Percentiles rank a stretch among this genome's conserved stretches.
These are phyloP conservation scores for Fabriciana adippe DNA, from an alignment of 2,888 invertebrate species.

Conservation along the genomic window DNA sequence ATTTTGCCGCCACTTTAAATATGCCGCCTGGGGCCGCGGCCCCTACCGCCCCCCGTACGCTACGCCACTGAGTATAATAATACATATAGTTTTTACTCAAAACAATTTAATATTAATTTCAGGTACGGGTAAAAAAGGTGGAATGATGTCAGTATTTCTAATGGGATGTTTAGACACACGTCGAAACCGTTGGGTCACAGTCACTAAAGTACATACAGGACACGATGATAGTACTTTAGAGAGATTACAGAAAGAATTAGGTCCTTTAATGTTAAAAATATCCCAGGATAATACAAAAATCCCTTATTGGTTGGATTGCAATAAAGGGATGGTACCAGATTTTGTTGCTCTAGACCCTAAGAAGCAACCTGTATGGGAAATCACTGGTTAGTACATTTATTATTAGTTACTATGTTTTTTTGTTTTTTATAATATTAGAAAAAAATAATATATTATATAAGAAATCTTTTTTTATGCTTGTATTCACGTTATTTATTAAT, in stretches of 20 bases:
- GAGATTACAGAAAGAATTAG: conserved; percentile 84
- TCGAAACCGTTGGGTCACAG: conserved; percentile 89
- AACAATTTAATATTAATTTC: conserved; percentile 27
- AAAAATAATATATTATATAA: background rate
- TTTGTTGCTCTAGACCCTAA: conserved; percentile 93
- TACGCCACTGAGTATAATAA: background rate
- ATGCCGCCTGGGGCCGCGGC: too few relatives aligned
- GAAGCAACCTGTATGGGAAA: conserved; percentile 96
- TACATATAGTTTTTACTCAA: conserved; percentile 9
- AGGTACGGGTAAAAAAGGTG: conserved; percentile 93
- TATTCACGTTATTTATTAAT: too few relatives aligned
- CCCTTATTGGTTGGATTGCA: conserved; percentile 92
- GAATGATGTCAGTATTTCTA: conserved; percentile 95
- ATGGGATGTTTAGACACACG: conserved; percentile 93
- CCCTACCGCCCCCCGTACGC: too few relatives aligned
- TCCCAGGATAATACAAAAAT: conserved; percentile 86
- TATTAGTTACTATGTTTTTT: background rate
- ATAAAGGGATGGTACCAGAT: conserved; percentile 93
- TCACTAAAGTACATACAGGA: conserved; percentile 95
- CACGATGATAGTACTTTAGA: conserved; percentile 94
- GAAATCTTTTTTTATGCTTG: too few relatives aligned
- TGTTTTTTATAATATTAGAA: background rate
- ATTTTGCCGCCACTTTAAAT: too few relatives aligned
- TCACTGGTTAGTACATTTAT: conserved; percentile 83
- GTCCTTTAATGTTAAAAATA: conserved; percentile 88